These are phyloP conservation scores for Tribolium madens DNA, from an alignment of 1,140 invertebrate genomes.

Conservation along the genomic window DNA sequence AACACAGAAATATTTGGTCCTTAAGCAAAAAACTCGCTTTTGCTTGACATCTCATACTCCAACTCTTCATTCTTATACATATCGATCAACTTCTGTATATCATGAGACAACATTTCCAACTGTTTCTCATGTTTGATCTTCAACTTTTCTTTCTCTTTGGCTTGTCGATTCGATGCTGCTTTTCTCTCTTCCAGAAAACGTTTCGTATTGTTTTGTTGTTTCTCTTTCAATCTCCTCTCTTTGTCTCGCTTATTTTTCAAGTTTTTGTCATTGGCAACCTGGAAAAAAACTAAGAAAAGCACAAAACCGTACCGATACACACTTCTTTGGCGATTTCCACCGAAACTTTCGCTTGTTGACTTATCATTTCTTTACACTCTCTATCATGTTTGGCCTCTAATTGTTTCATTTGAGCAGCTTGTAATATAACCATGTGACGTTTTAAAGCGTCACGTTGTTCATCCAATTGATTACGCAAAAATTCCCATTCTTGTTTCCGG, in stretches of 20 bases:
- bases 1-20: constrained; percentile 11
- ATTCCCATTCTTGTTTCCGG: constrained; percentile 91
- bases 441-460: constrained; percentile 88
- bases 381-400: constrained; percentile 90
- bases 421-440: constrained; percentile 87
- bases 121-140: constrained; percentile 94
- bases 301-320: constrained; percentile 4
- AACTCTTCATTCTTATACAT: constrained; percentile 96
- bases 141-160: constrained; percentile 93
- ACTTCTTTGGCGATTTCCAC: constrained; percentile 96
- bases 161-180: constrained; percentile 88
- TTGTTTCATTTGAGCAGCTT: constrained; percentile 90
- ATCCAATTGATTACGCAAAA: constrained; percentile 84
- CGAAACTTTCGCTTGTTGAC: constrained; percentile 93
- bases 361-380: constrained; percentile 97
- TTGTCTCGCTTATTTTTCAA: constrained; percentile 97
- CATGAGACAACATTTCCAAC: constrained; percentile 88
- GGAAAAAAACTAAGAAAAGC: constrained; percentile 35
- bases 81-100: constrained; percentile 93
- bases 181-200: constrained; percentile 98
- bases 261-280: constrained; percentile 92
- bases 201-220: constrained; percentile 99
- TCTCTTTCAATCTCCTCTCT: constrained; percentile 92
- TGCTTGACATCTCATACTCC: constrained; percentile 90
- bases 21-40: constrained; percentile 91